Conservation (phyloP, 2,113 vertebrate genomes). For the Mola mola region DNA sequence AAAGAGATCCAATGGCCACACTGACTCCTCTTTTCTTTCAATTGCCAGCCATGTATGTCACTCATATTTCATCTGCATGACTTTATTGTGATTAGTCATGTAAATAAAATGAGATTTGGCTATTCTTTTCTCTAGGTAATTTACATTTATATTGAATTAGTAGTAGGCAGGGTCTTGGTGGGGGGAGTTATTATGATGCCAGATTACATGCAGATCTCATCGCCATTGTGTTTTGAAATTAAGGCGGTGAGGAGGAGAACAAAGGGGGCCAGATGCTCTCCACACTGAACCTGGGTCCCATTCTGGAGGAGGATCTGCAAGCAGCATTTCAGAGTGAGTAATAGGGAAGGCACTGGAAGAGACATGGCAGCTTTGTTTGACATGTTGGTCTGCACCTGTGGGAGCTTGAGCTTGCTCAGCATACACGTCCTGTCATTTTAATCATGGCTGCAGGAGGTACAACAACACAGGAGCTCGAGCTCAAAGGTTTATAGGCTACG, state of each 20-base stretch:
- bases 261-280: slow-evolving; percentile 80
- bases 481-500: slow-evolving; percentile 10
- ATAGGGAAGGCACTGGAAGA: slow-evolving; percentile 48
- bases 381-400: slow-evolving; percentile 7
- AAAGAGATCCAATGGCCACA: slow-evolving; percentile 54
- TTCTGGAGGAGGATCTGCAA: slow-evolving; percentile 58
- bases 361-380: slow-evolving; percentile 32
- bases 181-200: slow-evolving; percentile 73
- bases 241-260: slow-evolving; percentile 74
- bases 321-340: slow-evolving; percentile 49
- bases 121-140: slow-evolving; percentile 82
- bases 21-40: slow-evolving; percentile 31
- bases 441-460: neutral
- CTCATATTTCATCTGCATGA: slow-evolving; percentile 73
- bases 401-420: neutral
- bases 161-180: slow-evolving; percentile 65
- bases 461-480: neutral
- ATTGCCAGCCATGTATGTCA: slow-evolving; percentile 55
- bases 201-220: slow-evolving; percentile 83
- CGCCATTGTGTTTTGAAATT: slow-evolving; percentile 85
- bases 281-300: slow-evolving; percentile 62
- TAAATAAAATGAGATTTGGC: slow-evolving; percentile 85
- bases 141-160: slow-evolving; percentile 89
- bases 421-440: neutral
- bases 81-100: slow-evolving; percentile 84